Evolutionary conservation across 2,113 vertebrate genomes (phyloP).

Genomic region (Phrynocephalus versicolor): DNA sequence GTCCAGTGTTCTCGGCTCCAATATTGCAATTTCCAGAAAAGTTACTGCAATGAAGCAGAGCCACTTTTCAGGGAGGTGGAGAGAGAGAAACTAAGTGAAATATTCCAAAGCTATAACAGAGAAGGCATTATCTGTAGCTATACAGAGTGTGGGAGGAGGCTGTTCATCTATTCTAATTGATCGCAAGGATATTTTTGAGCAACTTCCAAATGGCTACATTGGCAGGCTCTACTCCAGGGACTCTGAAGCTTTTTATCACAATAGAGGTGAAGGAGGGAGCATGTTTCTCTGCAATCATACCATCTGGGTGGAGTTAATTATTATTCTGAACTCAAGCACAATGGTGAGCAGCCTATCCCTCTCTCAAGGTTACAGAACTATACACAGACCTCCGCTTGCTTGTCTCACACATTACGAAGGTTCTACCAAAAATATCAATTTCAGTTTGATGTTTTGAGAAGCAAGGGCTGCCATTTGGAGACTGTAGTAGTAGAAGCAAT

Average conservation of each 20-base stretch:
- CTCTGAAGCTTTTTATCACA: background rate
- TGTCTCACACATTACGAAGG: background rate
- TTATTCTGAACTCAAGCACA: conserved; percentile 6
- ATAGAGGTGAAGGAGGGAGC: background rate
- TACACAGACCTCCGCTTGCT: background rate
- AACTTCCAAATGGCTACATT: background rate
- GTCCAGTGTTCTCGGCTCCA: background rate
- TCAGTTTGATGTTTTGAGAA: background rate
- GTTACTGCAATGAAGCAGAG: background rate
- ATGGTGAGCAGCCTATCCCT: background rate
- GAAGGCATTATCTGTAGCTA: background rate
- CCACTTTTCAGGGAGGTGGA: background rate
- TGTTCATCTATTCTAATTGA: background rate
- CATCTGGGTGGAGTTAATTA: conserved; percentile 17
- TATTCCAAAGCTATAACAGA: background rate
- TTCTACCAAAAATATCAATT: background rate
- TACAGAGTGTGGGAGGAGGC: background rate
- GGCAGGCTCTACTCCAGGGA: background rate
- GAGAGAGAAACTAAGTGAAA: background rate
- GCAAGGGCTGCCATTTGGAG: too few species aligned
- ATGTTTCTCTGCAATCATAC: background rate
- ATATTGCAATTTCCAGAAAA: background rate
- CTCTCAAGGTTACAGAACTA: background rate
- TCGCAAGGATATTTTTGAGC: background rate
- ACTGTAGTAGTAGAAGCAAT: background rate